Conservation (phyloP, 2,888 invertebrate species). For the Mycalesis mineus region DNA sequence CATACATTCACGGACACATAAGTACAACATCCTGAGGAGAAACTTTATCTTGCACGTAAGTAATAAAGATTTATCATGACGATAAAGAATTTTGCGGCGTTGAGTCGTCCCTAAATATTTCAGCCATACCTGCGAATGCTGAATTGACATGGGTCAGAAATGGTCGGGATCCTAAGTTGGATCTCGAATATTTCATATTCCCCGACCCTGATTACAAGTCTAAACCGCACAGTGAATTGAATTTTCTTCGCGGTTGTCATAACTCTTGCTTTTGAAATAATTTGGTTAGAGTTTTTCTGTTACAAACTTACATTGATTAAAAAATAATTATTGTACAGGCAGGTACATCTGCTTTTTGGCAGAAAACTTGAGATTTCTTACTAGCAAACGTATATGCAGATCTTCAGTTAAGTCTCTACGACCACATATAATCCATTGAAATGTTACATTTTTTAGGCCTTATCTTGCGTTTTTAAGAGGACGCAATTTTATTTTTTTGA, state of each 20-base stretch:
- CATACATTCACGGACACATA: neutral
- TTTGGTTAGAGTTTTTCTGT: neutral
- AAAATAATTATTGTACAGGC: too few species aligned
- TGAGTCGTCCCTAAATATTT: slow-evolving; percentile 70
- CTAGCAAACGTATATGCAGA: too few species aligned
- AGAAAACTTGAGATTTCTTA: too few species aligned
- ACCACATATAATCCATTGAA: too few species aligned
- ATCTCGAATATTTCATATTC: slow-evolving; percentile 66
- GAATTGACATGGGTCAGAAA: slow-evolving; percentile 71
- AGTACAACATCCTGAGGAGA: neutral
- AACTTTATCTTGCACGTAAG: slow-evolving; percentile 23
- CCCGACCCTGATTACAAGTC: slow-evolving; percentile 58
- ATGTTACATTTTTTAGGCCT: too few species aligned
- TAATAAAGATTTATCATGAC: slow-evolving; percentile 70
- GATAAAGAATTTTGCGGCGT: slow-evolving; percentile 70
- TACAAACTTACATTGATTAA: neutral
- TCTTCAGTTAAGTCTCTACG: too few species aligned
- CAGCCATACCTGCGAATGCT: slow-evolving; percentile 73
- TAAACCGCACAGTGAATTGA: slow-evolving; percentile 62
- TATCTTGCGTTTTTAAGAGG: too few species aligned
- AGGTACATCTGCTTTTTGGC: too few species aligned
- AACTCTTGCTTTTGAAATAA: slow-evolving; percentile 39
- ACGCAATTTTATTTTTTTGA: too few species aligned
- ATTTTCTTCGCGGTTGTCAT: slow-evolving; percentile 51
- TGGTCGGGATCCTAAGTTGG: slow-evolving; percentile 42